Base-by-base conservation (phyloP, 2,888 invertebrate genomes). In the Drosophila limbata region DNA sequence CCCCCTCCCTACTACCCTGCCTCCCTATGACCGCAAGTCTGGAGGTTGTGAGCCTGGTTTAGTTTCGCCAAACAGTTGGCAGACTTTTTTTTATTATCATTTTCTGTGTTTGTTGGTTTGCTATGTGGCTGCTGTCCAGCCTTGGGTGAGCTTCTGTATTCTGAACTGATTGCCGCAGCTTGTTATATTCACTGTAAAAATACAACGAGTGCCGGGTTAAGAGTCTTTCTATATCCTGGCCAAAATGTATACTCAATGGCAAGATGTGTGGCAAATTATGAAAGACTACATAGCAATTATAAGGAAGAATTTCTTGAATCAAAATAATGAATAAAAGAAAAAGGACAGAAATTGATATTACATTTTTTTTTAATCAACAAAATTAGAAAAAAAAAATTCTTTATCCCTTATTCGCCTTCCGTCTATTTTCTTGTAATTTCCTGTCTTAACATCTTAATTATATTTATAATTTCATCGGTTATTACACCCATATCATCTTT, bases 21-120 rank as follows among this genome's bases (percentile, higher is more conserved):
- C 48, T 3, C 39, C 17, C 48, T 17, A 15, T 51, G 65, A 62
- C 76, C 76, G 59, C 69, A 69, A 45, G 69, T 79, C 83, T 88
- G 67, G 77, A 74, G 83, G 83, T 85, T 84, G 72, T 70, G 81
- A 84, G 87, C 81, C 87, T 86, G 84, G 84, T 84, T 88, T 88
- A 85, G 89, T 88, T 84, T 81, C 55, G 70, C 71, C 84, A 73
- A 84, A 84, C 84, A 79, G 81, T 84, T 88, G 81, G 57, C 87
- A 71, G 60, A 51, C 71, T n/a, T 67, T 50, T 61, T 40, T 33
- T 64, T 63, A n/a, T n/a, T 56, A 25, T 28, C 51, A 47, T 44
- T 37, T 68, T 60, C 62, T 44, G 6, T 44, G 67, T 62, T 55
- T 48, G 10, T 64, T 64, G 67, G 60, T 69, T 47, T 21, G 25